Evolutionary conservation across 2,888 invertebrate genomes (phyloP).

Genomic region (Artemia sp.): DNA sequence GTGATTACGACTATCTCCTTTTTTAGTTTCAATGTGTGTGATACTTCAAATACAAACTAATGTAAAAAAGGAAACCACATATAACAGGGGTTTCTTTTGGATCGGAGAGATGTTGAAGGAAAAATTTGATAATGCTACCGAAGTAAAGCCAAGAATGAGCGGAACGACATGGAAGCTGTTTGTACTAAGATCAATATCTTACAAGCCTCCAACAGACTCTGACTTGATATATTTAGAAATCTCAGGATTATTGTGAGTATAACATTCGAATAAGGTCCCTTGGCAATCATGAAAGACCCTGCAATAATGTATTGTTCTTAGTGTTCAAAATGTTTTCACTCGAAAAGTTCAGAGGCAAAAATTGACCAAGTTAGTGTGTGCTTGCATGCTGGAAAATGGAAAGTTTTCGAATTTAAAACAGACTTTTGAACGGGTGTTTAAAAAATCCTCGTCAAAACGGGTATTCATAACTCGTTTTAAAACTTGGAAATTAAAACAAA

Average conservation of each 20-base stretch:
- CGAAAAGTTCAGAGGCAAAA: no score
- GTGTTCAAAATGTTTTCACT: no score
- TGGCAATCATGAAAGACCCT: conserved; percentile 34
- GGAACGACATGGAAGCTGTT: conserved; percentile 28
- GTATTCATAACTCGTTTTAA: no score
- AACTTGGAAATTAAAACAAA: no score
- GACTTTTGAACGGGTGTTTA: no score
- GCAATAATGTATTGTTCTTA: conserved; percentile 30
- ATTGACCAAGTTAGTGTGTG: no score
- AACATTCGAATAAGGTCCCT: conserved; percentile 32
- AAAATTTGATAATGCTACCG: conserved; percentile 36
- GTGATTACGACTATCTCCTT: background rate
- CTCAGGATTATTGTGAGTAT: conserved; percentile 32
- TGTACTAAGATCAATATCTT: conserved; percentile 27
- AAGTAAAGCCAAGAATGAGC: conserved; percentile 31
- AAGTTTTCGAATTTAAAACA: no score
- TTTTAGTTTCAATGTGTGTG: background rate
- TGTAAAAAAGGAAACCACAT: no score
- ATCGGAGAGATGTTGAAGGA: conserved; percentile 34
- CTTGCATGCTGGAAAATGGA: no score
- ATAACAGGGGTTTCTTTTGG: conserved; percentile 24
- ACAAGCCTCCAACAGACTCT: conserved; percentile 30
- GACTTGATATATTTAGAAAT: conserved; percentile 32
- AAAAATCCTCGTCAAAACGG: no score
- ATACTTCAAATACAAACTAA: background rate